Evolutionary conservation across 37 sponge, comb jelly and placozoan species (phyloP), one percentile per base, ranked within the genome.

Genomic region (Eunapius fragilis): DNA sequence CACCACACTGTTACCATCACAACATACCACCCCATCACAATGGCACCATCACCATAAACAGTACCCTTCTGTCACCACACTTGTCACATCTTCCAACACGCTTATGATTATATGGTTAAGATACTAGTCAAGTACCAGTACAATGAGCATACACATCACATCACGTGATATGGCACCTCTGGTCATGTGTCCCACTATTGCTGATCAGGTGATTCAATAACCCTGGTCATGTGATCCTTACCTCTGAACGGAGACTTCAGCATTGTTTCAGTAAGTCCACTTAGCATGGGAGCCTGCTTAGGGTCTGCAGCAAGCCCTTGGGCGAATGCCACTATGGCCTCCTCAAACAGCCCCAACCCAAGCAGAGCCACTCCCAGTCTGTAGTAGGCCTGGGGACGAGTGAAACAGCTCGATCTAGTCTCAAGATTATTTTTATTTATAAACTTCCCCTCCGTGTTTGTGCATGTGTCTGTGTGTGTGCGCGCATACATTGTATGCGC

Each of bases 351-450:
- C 67, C 92, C 87, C 81, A 93, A 67, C 25, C 89, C 85, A 50
- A 93, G 96, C 32, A 85, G 76, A 38, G 99, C 97, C 37, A 95
- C 76, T 17, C 97, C 99, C 50, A 92, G 85, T 23, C 99, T 84
- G 72, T 94, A 95, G 89, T 85, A 95, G 12, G 90, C 92, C 98
- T 98, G 85, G 2, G 48, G 68, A 41, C 67, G 30, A 33, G 72
- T 67, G 28, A 34, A 23, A 27, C 34, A 75, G 34, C 79, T n/a
- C n/a, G n/a, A n/a, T n/a, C n/a, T n/a, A n/a, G n/a, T n/a, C n/a
- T n/a, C n/a, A n/a, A n/a, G n/a, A n/a, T n/a, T n/a, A n/a, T n/a
- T n/a, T n/a, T n/a, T n/a, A n/a, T n/a, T n/a, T n/a, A n/a, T n/a
- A n/a, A n/a, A 77, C 47, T 17, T 45, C 47, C 47, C 47, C 9